These are phyloP conservation scores for Halesus radiatus DNA, from an alignment of 1,140 invertebrate genomes.

Conservation along the genomic window DNA sequence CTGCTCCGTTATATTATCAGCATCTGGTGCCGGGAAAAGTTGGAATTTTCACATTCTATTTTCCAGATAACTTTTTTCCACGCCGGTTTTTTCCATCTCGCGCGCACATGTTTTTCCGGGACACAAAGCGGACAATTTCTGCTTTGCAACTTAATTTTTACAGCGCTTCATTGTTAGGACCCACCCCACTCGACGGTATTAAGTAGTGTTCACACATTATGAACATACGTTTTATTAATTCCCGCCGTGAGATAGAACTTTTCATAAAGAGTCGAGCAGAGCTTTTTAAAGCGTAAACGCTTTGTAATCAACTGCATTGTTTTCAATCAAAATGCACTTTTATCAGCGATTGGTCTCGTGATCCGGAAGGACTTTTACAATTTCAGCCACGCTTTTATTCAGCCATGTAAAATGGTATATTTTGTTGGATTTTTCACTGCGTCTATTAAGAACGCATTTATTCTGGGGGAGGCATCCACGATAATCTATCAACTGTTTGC, in stretches of 20 bases:
- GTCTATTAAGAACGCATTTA: no score
- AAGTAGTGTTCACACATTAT: slow-evolving; percentile 39
- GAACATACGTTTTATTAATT: slow-evolving; percentile 32
- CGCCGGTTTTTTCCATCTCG: slow-evolving; percentile 17
- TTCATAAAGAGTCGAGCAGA: slow-evolving; percentile 5
- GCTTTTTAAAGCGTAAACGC: neutral
- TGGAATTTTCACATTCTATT: slow-evolving; percentile 45
- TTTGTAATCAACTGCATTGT: slow-evolving; percentile 1
- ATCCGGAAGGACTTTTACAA: no score
- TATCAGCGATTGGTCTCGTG: neutral
- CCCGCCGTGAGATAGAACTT: slow-evolving; percentile 4
- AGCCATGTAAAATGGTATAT: no score
- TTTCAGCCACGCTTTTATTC: no score
- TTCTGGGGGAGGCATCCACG: no score
- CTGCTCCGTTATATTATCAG: slow-evolving; percentile 47
- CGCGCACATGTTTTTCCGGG: slow-evolving; percentile 30
- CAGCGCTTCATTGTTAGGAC: slow-evolving; percentile 29
- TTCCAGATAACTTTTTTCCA: slow-evolving; percentile 29
- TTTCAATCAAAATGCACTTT: neutral
- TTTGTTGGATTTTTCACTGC: no score
- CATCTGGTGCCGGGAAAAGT: slow-evolving; percentile 43
- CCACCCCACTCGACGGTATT: neutral
- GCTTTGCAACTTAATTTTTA: slow-evolving; percentile 43
- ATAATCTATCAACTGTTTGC: no score
- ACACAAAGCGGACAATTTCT: slow-evolving; percentile 38